Percentiles rank a stretch among this genome's conserved stretches.
Conservation (phyloP, 2,888 invertebrate genomes). For the Sinodicranocentrus sp. region DNA sequence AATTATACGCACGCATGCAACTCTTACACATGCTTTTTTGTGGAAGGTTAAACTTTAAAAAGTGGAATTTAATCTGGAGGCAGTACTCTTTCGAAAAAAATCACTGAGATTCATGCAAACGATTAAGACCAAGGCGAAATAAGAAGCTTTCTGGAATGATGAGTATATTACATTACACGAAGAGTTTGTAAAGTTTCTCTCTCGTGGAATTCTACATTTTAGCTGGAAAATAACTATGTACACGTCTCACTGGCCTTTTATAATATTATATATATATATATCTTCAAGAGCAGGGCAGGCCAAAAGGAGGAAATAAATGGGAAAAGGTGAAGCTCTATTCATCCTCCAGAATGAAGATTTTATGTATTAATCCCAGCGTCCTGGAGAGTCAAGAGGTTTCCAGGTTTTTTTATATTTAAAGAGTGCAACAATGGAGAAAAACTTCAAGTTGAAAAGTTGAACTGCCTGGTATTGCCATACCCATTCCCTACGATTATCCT, state of each 20-base stretch:
- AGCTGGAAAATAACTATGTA: not conserved
- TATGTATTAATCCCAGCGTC: conserved; percentile 33
- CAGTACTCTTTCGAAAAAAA: not conserved
- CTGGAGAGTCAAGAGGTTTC: conserved; percentile 60
- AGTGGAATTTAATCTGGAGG: conserved; percentile 46
- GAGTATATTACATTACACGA: conserved; percentile 3
- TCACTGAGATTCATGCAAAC: conserved; percentile 32
- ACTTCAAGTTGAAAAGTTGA: conserved; percentile 28
- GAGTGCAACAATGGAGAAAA: conserved; percentile 32
- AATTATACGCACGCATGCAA: no score
- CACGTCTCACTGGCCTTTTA: not conserved
- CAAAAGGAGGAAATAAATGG: conserved; percentile 5
- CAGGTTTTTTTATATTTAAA: conserved; percentile 15
- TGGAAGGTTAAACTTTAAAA: conserved; percentile 5
- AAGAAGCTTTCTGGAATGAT: conserved; percentile 26
- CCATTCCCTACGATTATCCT: not conserved
- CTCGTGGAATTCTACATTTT: no score
- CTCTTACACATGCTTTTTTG: not conserved
- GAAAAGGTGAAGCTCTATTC: conserved; percentile 13
- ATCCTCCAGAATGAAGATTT: conserved; percentile 48
- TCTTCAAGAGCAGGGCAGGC: conserved; percentile 11
- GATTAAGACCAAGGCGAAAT: conserved; percentile 2
- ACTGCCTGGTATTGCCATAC: not conserved
- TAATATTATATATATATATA: no score
- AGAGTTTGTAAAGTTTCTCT: no score